Conservation (phyloP, 2,888 invertebrate genomes). For the Lasioglossum marginatum region DNA sequence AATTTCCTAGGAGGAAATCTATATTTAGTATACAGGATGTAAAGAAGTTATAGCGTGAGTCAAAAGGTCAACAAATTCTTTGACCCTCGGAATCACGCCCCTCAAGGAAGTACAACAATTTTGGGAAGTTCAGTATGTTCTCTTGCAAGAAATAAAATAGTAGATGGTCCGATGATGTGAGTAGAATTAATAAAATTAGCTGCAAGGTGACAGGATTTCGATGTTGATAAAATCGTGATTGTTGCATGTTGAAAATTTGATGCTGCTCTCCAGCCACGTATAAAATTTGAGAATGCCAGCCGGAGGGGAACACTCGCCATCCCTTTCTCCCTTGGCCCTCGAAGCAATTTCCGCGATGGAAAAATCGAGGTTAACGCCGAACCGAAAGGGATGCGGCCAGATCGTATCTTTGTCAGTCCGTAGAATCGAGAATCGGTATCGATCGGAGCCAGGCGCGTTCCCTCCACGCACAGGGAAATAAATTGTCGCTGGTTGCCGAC, state of each 20-base stretch:
- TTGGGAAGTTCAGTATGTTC: too few species aligned
- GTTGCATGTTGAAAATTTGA: constrained; percentile 40
- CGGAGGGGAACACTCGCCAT: background rate
- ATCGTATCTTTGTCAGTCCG: constrained; percentile 41
- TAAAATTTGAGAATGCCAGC: constrained; percentile 41
- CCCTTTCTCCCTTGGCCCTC: constrained; percentile 18
- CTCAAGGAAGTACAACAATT: too few species aligned
- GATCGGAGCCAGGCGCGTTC: constrained; percentile 36
- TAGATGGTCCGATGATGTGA: background rate
- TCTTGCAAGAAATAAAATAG: background rate
- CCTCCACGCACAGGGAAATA: constrained; percentile 51
- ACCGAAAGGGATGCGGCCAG: constrained; percentile 14
- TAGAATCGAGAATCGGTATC: constrained; percentile 41
- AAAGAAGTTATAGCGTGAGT: too few species aligned
- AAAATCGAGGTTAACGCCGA: constrained; percentile 34
- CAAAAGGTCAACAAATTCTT: too few species aligned
- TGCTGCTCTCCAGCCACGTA: constrained; percentile 36
- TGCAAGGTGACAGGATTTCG: background rate
- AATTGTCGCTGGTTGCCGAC: constrained; percentile 71
- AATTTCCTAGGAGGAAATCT: too few species aligned
- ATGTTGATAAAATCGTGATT: background rate
- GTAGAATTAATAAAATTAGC: background rate
- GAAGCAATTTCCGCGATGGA: constrained; percentile 36
- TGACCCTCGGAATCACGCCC: too few species aligned
- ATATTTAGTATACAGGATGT: too few species aligned